phyloP scores from a whole-genome alignment of 2,888 invertebrate species.

The Chromoteleia sp. region DNA sequence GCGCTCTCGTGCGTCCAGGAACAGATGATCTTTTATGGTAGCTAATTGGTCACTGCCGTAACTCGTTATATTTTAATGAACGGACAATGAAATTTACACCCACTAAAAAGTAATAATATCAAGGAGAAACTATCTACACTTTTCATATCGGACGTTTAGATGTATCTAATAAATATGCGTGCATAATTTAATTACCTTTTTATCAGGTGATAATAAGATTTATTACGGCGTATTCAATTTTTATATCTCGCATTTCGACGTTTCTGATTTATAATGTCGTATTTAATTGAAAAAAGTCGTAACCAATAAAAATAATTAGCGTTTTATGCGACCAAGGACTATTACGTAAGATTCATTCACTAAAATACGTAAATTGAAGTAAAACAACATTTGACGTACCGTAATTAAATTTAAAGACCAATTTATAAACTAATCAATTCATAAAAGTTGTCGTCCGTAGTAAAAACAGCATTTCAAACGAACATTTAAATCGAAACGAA shows the following conservation, averaged over 20 bases:
- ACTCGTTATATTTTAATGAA: slow-evolving; percentile 43
- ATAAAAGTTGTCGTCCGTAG: slow-evolving; percentile 3
- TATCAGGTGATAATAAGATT: slow-evolving; percentile 55
- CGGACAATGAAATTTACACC: slow-evolving; percentile 45
- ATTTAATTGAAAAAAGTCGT: slow-evolving; percentile 37
- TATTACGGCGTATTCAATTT: slow-evolving; percentile 33
- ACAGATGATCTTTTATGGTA: slow-evolving; percentile 45
- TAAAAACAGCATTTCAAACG: neutral
- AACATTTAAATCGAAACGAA: slow-evolving; percentile 15
- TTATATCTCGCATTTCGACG: slow-evolving; percentile 15
- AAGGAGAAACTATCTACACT: slow-evolving; percentile 22
- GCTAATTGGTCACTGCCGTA: slow-evolving; percentile 47
- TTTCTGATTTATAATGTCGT: slow-evolving; percentile 17
- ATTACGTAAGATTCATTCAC: slow-evolving; percentile 13
- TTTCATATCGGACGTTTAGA: slow-evolving; percentile 26
- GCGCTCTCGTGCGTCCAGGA: slow-evolving; percentile 10
- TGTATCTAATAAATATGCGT: slow-evolving; percentile 44
- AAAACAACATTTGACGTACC: too few relatives aligned
- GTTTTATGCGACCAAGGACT: neutral
- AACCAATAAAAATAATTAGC: slow-evolving; percentile 30
- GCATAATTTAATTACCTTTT: slow-evolving; percentile 46
- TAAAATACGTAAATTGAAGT: slow-evolving; percentile 6
- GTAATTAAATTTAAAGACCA: slow-evolving; percentile 1
- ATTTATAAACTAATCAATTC: slow-evolving; percentile 34
- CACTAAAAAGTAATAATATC: slow-evolving; percentile 37